phyloP scores from a whole-genome alignment of 2,888 invertebrate species.

The Spodoptera exigua region DNA sequence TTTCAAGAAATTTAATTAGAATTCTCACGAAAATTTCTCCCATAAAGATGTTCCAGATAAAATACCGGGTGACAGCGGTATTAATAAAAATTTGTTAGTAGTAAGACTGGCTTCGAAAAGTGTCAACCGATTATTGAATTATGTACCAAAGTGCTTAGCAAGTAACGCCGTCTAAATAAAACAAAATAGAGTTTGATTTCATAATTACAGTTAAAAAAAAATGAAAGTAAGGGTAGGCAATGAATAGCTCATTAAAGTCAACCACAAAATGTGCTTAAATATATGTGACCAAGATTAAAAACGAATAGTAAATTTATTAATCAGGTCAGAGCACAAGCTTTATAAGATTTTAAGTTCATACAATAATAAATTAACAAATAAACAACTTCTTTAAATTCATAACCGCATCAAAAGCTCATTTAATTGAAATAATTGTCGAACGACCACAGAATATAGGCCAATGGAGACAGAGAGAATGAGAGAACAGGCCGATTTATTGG shows the following conservation, averaged over 20 bases:
- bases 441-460: constrained; percentile 44
- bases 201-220: too few relatives aligned
- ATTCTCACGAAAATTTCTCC: constrained; percentile 76
- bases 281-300: too few relatives aligned
- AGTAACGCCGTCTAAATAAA: constrained; percentile 3
- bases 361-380: constrained; percentile 26
- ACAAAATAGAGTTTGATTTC: not conserved
- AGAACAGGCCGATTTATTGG: constrained; percentile 56
- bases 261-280: too few relatives aligned
- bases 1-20: constrained; percentile 84
- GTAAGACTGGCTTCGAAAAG: constrained; percentile 1
- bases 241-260: too few relatives aligned
- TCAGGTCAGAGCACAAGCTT: constrained; percentile 27
- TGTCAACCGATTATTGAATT: constrained; percentile 2
- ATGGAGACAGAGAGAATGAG: constrained; percentile 29
- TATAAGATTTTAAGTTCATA: constrained; percentile 2
- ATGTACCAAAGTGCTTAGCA: not conserved
- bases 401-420: constrained; percentile 33
- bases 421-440: constrained; percentile 47
- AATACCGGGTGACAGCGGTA: constrained; percentile 59
- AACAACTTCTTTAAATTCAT: constrained; percentile 39
- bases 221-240: too few relatives aligned
- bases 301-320: not conserved
- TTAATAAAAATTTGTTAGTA: constrained; percentile 44
- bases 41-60: constrained; percentile 81